Evolutionary conservation across 2,888 invertebrate genomes (phyloP).

Genomic region (Anagyrus pseudococci): DNA sequence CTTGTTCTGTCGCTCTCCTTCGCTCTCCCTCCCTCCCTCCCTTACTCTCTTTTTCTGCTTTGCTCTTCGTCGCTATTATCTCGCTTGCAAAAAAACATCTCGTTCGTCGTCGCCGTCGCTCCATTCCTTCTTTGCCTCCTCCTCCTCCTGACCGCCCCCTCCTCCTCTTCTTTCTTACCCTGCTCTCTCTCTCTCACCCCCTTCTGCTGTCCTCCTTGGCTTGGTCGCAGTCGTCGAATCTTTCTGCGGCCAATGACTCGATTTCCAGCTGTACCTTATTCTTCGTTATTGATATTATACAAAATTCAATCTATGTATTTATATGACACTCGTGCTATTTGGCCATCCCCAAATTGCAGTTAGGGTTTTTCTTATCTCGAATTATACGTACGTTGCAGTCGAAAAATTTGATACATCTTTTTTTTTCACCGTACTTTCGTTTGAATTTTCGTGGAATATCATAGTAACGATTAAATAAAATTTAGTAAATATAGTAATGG

Average conservation of each 20-base stretch:
- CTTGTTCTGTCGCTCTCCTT: background rate
- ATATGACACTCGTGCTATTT: too few species aligned
- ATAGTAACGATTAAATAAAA: too few species aligned
- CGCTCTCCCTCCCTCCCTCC: background rate
- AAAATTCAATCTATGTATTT: too few species aligned
- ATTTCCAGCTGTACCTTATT: background rate
- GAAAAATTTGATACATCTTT: too few species aligned
- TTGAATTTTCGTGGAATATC: too few species aligned
- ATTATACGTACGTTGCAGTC: too few species aligned
- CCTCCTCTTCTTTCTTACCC: conserved; percentile 17
- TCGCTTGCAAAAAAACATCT: conserved; percentile 15
- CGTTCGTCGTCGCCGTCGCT: conserved; percentile 15
- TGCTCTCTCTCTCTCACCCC: conserved; percentile 8
- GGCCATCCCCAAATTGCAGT: too few species aligned
- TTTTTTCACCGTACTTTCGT: too few species aligned
- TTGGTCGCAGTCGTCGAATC: conserved; percentile 21
- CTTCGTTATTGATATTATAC: too few species aligned
- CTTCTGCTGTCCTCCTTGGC: conserved; percentile 18
- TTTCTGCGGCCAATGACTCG: conserved; percentile 28
- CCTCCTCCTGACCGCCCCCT: conserved; percentile 3
- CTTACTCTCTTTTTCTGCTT: conserved; percentile 10
- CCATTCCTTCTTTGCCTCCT: conserved; percentile 2
- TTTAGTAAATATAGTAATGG: too few species aligned
- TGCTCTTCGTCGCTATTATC: conserved; percentile 29
- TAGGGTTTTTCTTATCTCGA: too few species aligned